phyloP scores from a whole-genome alignment of 2,888 invertebrate species.

The Microplitis deprimator region DNA sequence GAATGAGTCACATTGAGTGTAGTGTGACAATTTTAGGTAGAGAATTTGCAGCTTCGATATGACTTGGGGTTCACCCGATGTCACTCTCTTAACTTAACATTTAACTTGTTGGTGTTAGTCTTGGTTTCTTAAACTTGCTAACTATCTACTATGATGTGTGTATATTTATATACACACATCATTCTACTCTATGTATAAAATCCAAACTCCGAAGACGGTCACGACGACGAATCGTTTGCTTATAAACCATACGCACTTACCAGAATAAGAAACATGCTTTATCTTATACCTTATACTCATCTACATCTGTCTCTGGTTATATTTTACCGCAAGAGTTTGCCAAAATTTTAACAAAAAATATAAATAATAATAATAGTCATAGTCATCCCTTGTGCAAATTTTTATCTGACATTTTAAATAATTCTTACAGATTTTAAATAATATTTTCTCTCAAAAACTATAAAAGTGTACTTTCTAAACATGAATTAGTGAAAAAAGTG shows the following conservation, averaged over 20 bases:
- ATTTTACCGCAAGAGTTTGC: not conserved
- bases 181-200: not conserved
- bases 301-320: not conserved
- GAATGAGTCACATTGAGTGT: not conserved
- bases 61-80: conserved; percentile 6
- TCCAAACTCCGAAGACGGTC: not conserved
- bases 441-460: no score
- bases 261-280: not conserved
- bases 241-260: not conserved
- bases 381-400: no score
- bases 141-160: not conserved
- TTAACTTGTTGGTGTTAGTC: not conserved
- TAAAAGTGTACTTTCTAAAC: no score
- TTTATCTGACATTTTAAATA: no score
- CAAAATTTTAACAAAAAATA: not conserved
- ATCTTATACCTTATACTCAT: not conserved
- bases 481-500: no score
- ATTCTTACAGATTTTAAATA: no score
- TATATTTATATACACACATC: not conserved
- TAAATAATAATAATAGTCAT: no score
- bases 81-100: conserved; percentile 11
- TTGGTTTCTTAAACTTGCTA: not conserved
- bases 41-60: conserved; percentile 1
- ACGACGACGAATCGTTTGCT: not conserved
- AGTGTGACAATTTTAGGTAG: conserved; percentile 3